Percentiles rank a stretch among this genome's conserved stretches.
phyloP scores from a whole-genome alignment of 2,113 vertebrate genomes.

The Alexandromys fortis region DNA sequence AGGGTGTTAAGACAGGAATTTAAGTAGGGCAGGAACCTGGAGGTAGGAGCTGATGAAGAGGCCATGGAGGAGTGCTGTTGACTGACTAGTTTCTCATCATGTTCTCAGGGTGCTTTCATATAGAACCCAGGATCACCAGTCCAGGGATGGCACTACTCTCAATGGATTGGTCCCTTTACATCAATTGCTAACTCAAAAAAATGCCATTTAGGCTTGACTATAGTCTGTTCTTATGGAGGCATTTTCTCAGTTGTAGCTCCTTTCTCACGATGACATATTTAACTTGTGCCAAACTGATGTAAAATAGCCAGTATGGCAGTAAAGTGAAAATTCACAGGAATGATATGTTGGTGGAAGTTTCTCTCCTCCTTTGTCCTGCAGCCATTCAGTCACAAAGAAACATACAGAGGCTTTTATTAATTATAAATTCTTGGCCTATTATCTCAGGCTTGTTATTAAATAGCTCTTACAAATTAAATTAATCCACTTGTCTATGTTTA shows the following conservation, averaged over 20 bases:
- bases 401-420: no score
- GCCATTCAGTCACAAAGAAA: no score
- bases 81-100: not conserved
- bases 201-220: not conserved
- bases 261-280: not conserved
- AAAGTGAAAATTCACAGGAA: not conserved
- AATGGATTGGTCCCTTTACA: not conserved
- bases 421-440: no score
- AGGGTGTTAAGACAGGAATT: not conserved
- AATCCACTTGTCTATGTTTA: no score
- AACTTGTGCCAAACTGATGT: not conserved
- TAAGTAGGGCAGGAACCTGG: not conserved
- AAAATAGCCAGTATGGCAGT: not conserved
- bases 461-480: no score
- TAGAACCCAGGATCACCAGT: not conserved
- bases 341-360: not conserved
- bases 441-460: no score
- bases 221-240: not conserved
- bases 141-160: not conserved
- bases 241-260: not conserved
- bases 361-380: no score
- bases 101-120: no score
- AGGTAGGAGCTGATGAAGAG: not conserved
- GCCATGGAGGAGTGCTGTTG: not conserved
- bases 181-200: not conserved